Conservation (phyloP, 2,113 vertebrate genomes). For the Odobenus rosmarus region DNA sequence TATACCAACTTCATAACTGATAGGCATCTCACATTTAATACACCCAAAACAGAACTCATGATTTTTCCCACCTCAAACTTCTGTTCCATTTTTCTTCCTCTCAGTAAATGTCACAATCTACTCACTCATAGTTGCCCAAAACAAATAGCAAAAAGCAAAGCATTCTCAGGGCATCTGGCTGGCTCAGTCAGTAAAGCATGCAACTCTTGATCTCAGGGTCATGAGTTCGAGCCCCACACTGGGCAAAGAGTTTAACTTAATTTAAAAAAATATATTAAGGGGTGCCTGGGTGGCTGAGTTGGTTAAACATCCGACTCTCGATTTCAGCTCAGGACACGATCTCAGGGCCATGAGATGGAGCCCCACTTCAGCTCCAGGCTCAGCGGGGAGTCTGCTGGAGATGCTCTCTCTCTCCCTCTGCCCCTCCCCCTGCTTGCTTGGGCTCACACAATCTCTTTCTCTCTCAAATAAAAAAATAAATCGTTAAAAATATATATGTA, state of each 20-base stretch:
- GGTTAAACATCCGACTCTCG: neutral
- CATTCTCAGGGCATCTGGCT: neutral
- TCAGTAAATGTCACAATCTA: neutral
- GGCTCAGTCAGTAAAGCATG: neutral
- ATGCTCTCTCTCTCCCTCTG: too few species aligned
- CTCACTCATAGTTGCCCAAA: neutral
- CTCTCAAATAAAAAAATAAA: neutral
- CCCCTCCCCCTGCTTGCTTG: too few species aligned
- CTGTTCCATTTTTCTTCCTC: neutral
- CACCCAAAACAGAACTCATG: neutral
- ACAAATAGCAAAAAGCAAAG: neutral
- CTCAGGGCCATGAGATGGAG: too few species aligned
- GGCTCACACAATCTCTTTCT: neutral
- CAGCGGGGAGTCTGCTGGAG: too few species aligned
- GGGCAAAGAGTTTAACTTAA: neutral
- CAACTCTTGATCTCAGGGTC: neutral
- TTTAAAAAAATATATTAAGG: neutral
- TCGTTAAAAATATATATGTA: neutral
- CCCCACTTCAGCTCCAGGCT: too few species aligned
- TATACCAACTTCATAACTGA: neutral
- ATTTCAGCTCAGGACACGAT: neutral
- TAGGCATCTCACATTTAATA: neutral
- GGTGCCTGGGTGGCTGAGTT: neutral
- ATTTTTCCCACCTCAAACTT: conserved; percentile 1
- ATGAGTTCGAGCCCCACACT: neutral